Conservation (phyloP, 2,113 vertebrate species). For the Choloepus hoffmanni region DNA sequence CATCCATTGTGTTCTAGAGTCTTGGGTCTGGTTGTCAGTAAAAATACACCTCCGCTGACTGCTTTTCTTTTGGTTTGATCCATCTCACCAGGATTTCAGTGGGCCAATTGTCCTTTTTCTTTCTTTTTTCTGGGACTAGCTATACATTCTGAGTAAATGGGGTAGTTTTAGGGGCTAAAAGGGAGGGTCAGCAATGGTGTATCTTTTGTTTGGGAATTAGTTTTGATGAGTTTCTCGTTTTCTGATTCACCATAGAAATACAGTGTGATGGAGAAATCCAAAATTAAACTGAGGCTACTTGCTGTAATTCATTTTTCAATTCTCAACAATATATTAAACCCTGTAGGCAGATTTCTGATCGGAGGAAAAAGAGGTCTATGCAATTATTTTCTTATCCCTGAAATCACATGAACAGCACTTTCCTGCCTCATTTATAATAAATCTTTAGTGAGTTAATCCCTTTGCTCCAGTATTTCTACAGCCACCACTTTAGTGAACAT, state of each 20-base stretch:
- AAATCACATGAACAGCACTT: conserved; percentile 70
- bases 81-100: background rate
- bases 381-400: conserved; percentile 59
- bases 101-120: background rate
- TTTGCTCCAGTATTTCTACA: conserved; percentile 70
- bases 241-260: conserved; percentile 54
- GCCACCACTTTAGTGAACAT: conserved; percentile 49
- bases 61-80: background rate
- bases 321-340: conserved; percentile 74
- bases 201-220: conserved; percentile 60
- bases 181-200: background rate
- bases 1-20: conserved; percentile 54
- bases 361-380: conserved; percentile 54
- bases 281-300: conserved; percentile 69
- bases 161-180: background rate
- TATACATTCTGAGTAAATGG: conserved; percentile 32
- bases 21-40: background rate
- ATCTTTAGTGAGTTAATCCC: conserved; percentile 70
- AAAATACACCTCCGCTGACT: background rate
- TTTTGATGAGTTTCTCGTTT: conserved; percentile 62
- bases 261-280: conserved; percentile 73
- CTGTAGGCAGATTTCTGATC: conserved; percentile 72
- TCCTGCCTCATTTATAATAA: conserved; percentile 70
- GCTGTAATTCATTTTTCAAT: conserved; percentile 65
- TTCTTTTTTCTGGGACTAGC: background rate